Percentiles rank a stretch among this genome's conserved stretches.
Conservation (phyloP, 1,140 invertebrate genomes). For the Drosophila punjabiensis region DNA sequence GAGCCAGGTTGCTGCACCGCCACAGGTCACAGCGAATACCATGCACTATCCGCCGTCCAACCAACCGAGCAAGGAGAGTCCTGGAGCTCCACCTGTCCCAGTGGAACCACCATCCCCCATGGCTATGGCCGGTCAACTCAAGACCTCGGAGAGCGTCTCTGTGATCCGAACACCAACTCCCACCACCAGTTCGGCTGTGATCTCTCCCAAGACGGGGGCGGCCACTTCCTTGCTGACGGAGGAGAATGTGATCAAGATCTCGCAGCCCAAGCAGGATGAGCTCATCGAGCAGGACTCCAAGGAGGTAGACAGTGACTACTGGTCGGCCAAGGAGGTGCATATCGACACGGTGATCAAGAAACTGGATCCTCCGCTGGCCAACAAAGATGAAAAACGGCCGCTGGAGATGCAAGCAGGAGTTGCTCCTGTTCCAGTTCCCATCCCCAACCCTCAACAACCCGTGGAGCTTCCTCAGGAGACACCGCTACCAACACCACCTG, state of each 20-base stretch:
- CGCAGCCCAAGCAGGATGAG: constrained; percentile 78
- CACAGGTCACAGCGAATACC: constrained; percentile 7
- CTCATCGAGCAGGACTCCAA: constrained; percentile 86
- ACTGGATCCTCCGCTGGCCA: constrained; percentile 87
- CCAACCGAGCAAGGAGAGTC: constrained; percentile 42
- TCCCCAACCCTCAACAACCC: not conserved
- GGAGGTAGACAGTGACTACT: constrained; percentile 90
- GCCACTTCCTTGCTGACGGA: constrained; percentile 69
- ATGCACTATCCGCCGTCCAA: constrained; percentile 44
- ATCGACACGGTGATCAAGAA: constrained; percentile 93
- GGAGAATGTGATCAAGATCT: constrained; percentile 84
- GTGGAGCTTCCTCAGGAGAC: constrained; percentile 8
- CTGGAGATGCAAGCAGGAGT: constrained; percentile 31
- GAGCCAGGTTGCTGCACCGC: constrained; percentile 8
- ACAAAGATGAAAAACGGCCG: constrained; percentile 50
- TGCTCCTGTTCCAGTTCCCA: constrained; percentile 33
- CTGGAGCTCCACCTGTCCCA: not conserved
- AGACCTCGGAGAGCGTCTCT: constrained; percentile 72
- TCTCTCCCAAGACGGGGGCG: constrained; percentile 47
- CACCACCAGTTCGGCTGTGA: constrained; percentile 50
- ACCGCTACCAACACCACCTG: constrained; percentile 6
- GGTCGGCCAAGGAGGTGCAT: constrained; percentile 90
- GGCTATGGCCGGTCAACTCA: constrained; percentile 17
- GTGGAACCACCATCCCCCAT: not conserved
- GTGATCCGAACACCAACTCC: constrained; percentile 76